Evolutionary conservation across 2,113 vertebrate species (phyloP).

Genomic region (Myrmecobius fasciatus): DNA sequence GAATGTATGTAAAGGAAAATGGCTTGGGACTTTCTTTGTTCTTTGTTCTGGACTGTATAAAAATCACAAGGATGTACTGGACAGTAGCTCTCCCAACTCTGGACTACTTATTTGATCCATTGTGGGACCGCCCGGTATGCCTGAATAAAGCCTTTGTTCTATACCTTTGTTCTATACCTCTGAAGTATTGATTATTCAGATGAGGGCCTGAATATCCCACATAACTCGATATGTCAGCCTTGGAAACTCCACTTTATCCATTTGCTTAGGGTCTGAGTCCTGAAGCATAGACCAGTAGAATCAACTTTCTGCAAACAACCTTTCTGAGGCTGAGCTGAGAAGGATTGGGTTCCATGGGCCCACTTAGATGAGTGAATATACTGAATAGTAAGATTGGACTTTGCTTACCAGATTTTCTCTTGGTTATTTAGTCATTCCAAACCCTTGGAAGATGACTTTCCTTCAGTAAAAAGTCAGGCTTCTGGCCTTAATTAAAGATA

Average conservation of each 20-base stretch:
- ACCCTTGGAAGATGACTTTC: background rate
- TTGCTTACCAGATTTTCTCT: background rate
- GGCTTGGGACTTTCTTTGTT: too few species aligned
- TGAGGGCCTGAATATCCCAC: too few species aligned
- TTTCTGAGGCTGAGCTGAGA: background rate
- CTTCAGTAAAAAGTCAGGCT: background rate
- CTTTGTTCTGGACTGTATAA: too few species aligned
- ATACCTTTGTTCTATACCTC: too few species aligned
- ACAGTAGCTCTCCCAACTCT: too few species aligned
- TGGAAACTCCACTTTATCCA: background rate
- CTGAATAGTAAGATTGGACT: background rate
- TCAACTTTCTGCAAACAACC: background rate
- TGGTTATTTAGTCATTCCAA: background rate
- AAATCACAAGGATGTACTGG: too few species aligned
- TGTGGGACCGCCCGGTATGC: too few species aligned
- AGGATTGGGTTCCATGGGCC: background rate
- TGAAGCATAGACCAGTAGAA: too few species aligned
- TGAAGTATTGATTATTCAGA: too few species aligned
- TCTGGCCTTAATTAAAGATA: background rate
- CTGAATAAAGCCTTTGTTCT: too few species aligned
- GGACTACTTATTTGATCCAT: too few species aligned
- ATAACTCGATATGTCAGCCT: background rate
- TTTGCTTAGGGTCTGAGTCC: background rate
- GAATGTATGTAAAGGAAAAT: too few species aligned
- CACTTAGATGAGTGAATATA: background rate